phyloP scores from a whole-genome alignment of 2,888 invertebrate species.

The Dinocampus coccinellae region DNA sequence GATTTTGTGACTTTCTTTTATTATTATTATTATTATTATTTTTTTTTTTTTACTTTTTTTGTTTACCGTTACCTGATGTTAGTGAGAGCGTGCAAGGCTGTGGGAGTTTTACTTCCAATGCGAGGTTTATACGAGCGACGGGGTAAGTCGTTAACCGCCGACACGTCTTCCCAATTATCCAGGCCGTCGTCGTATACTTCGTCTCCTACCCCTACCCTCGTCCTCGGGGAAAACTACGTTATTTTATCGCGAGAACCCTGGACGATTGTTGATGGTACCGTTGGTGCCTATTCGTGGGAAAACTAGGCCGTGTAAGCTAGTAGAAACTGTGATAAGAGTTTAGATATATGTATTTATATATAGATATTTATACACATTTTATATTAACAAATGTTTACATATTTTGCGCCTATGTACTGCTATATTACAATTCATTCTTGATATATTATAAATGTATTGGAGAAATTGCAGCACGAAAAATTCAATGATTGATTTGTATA shows the following conservation, averaged over 20 bases:
- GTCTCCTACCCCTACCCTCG: too few species aligned
- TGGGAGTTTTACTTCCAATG: conserved; percentile 3
- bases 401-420: too few species aligned
- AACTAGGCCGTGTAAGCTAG: conserved; percentile 11
- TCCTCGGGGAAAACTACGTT: conserved; percentile 26
- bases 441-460: too few species aligned
- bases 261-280: conserved; percentile 14
- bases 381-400: too few species aligned
- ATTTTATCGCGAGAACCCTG: conserved; percentile 16
- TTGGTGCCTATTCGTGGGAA: conserved; percentile 14
- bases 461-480: too few species aligned
- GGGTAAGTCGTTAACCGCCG: conserved; percentile 27
- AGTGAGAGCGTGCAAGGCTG: neutral
- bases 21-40: too few species aligned
- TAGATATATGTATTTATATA: neutral
- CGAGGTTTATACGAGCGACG: conserved; percentile 12
- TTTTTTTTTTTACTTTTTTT: neutral
- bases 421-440: too few species aligned
- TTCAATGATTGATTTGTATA: too few species aligned
- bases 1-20: neutral
- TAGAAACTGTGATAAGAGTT: neutral
- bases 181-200: neutral
- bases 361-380: neutral
- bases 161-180: conserved; percentile 35
- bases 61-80: neutral